phyloP scores from a whole-genome alignment of 2,113 vertebrate species.

The Nannobrachium achirus region DNA sequence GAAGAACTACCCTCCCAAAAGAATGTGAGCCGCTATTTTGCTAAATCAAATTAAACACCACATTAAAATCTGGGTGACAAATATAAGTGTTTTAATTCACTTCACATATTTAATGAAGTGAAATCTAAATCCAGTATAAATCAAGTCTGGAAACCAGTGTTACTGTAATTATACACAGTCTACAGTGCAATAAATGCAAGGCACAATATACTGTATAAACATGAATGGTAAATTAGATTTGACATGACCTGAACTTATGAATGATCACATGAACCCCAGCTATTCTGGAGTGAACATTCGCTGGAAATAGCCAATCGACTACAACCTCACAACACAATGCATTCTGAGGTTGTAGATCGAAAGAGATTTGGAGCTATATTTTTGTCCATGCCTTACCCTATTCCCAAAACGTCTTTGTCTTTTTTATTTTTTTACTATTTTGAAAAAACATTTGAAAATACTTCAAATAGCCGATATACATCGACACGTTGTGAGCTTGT shows the following conservation, averaged over 20 bases:
- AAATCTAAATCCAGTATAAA: constrained; percentile 1
- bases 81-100: constrained; percentile 14
- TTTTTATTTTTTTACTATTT: no score
- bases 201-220: not conserved
- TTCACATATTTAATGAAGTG: constrained; percentile 15
- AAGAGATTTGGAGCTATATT: no score
- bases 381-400: no score
- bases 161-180: not conserved
- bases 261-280: no score
- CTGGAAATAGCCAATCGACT: no score
- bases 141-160: constrained; percentile 3
- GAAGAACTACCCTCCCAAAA: constrained; percentile 36
- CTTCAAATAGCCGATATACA: no score
- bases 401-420: no score
- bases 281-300: no score
- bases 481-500: no score
- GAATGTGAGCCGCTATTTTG: constrained; percentile 33
- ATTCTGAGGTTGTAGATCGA: no score
- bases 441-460: no score
- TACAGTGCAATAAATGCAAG: not conserved
- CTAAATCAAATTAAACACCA: constrained; percentile 41
- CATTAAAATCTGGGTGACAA: constrained; percentile 4
- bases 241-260: not conserved
- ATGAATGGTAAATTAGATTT: not conserved
- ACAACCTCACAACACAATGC: no score